phyloP scores from a whole-genome alignment of 2,888 invertebrate species.

The Ceramica pisi region DNA sequence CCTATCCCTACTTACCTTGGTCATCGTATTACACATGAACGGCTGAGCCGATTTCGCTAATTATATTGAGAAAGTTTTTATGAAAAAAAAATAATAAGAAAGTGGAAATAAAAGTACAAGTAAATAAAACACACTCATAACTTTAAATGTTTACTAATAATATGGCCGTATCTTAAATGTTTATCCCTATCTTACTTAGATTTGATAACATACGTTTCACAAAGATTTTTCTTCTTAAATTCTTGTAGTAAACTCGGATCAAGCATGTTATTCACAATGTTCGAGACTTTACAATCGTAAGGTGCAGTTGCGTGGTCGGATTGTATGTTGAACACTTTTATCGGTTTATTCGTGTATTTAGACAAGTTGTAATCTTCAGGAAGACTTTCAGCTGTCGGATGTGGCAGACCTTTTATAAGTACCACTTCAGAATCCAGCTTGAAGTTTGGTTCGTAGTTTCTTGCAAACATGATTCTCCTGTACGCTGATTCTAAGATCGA shows the following conservation, averaged over 20 bases:
- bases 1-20: too few relatives aligned
- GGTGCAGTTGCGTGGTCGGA: slow-evolving; percentile 70
- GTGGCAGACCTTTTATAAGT: slow-evolving; percentile 71
- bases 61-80: too few relatives aligned
- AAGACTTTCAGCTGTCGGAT: slow-evolving; percentile 59
- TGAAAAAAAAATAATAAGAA: too few relatives aligned
- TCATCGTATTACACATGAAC: too few relatives aligned
- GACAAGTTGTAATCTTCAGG: slow-evolving; percentile 76
- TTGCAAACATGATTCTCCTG: slow-evolving; percentile 68
- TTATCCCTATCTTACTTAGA: slow-evolving; percentile 18
- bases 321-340: slow-evolving; percentile 69
- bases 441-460: slow-evolving; percentile 70
- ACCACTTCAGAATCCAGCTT: slow-evolving; percentile 75
- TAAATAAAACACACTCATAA: not conserved
- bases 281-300: slow-evolving; percentile 71
- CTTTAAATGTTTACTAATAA: slow-evolving; percentile 28
- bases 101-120: not conserved
- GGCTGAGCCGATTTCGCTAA: too few relatives aligned
- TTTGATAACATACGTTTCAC: slow-evolving; percentile 65
- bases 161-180: slow-evolving; percentile 50
- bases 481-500: slow-evolving; percentile 69
- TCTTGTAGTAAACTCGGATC: slow-evolving; percentile 68
- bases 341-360: slow-evolving; percentile 71
- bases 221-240: slow-evolving; percentile 70
- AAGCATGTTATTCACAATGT: slow-evolving; percentile 73